Evolutionary conservation across 2,888 invertebrate species (phyloP).

Genomic region (Tryphoninae sp.): DNA sequence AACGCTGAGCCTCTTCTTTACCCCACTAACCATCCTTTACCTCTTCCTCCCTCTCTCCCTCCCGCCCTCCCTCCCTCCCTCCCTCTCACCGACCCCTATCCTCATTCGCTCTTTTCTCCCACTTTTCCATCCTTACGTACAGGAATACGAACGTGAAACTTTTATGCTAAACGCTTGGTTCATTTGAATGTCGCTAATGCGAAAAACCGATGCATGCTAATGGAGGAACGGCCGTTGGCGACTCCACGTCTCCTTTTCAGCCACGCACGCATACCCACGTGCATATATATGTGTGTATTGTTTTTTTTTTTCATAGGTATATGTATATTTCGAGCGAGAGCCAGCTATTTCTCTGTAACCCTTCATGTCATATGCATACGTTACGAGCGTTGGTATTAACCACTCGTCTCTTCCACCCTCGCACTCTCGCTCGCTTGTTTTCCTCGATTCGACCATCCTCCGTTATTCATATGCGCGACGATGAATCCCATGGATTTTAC

Average conservation of each 20-base stretch:
- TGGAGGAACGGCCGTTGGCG: constrained; percentile 71
- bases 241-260: constrained; percentile 61
- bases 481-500: constrained; percentile 26
- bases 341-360: constrained; percentile 69
- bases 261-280: constrained; percentile 62
- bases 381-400: constrained; percentile 67
- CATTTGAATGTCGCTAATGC: constrained; percentile 81
- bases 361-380: constrained; percentile 75
- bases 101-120: constrained; percentile 40
- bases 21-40: not conserved
- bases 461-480: constrained; percentile 17
- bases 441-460: constrained; percentile 33
- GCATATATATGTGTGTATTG: constrained; percentile 49
- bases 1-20: constrained; percentile 30
- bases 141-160: constrained; percentile 68
- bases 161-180: constrained; percentile 80
- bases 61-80: not conserved
- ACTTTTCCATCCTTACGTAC: constrained; percentile 33
- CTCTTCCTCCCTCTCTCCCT: not conserved
- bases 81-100: not conserved
- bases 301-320: not conserved
- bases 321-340: constrained; percentile 48
- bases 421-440: constrained; percentile 27
- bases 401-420: constrained; percentile 52
- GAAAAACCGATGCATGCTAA: constrained; percentile 81